A percentile compares a stretch with the other conserved stretches of the same genome.
Conservation (phyloP, 2,797 vertebrate species). For the Bradypus variegatus region DNA sequence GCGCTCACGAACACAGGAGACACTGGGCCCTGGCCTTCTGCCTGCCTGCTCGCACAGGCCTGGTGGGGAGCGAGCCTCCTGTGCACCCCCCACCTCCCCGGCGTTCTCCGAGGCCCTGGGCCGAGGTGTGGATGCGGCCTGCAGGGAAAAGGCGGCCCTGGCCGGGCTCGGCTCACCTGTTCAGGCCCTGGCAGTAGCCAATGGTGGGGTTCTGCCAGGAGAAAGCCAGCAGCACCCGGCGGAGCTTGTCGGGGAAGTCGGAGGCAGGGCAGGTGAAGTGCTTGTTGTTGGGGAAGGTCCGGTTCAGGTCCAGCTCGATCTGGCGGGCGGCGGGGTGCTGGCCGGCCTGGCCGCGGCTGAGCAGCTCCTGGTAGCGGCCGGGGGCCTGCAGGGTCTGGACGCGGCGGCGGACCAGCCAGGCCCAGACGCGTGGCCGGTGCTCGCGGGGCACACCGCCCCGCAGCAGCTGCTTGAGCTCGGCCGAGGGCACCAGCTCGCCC, state of each 20-base stretch:
- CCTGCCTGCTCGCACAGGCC: neutral
- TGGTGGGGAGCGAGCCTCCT: neutral
- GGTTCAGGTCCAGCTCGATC: constrained; percentile 92
- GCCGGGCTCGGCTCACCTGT: constrained; percentile 78
- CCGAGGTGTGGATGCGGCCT: neutral
- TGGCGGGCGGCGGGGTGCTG: constrained; percentile 86
- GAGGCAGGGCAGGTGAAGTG: constrained; percentile 86
- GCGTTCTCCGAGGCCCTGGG: neutral
- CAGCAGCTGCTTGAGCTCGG: constrained; percentile 84
- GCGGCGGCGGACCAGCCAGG: constrained; percentile 78
- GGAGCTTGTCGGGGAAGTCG: constrained; percentile 83
- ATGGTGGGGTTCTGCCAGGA: constrained; percentile 91
- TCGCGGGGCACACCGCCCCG: constrained; percentile 83
- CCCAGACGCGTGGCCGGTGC: constrained; percentile 85
- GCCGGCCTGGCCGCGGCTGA: constrained; percentile 74
- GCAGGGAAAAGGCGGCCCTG: neutral
- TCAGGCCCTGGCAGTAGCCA: constrained; percentile 93
- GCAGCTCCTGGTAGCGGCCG: constrained; percentile 79
- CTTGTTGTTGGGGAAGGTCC: constrained; percentile 90
- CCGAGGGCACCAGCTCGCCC: constrained; percentile 73
- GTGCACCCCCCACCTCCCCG: neutral
- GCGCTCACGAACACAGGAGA: neutral
- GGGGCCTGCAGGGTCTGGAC: constrained; percentile 72
- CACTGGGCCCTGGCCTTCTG: neutral
- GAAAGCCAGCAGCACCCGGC: constrained; percentile 87